Evolutionary conservation across 2,888 invertebrate genomes (phyloP).

Genomic region (Subacronicta megacephala): DNA sequence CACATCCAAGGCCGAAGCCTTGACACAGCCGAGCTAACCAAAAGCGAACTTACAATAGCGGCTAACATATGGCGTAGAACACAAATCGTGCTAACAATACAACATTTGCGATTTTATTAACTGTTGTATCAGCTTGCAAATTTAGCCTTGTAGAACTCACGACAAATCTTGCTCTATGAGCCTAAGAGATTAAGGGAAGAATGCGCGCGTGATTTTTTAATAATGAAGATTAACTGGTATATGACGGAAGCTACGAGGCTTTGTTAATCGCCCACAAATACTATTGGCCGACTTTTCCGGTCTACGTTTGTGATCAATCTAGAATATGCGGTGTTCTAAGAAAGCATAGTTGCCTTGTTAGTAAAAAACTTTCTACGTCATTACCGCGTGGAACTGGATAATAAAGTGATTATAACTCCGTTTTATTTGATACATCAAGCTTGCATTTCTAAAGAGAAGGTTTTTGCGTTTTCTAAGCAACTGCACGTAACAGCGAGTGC

Average conservation of each 20-base stretch:
- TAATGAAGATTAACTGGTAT: slow-evolving; percentile 24
- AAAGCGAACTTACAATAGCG: slow-evolving; percentile 67
- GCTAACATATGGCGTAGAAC: slow-evolving; percentile 48
- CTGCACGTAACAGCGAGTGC: slow-evolving; percentile 44
- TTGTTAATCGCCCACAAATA: slow-evolving; percentile 5
- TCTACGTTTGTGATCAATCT: slow-evolving; percentile 10
- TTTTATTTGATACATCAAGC: slow-evolving; percentile 28
- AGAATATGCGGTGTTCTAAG: slow-evolving; percentile 11
- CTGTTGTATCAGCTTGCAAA: slow-evolving; percentile 42
- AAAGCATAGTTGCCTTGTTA: slow-evolving; percentile 13
- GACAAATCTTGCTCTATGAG: slow-evolving; percentile 41
- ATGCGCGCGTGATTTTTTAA: slow-evolving; percentile 32
- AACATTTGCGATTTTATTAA: slow-evolving; percentile 52
- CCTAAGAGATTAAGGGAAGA: slow-evolving; percentile 34
- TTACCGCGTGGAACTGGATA: slow-evolving; percentile 4
- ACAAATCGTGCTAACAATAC: slow-evolving; percentile 49
- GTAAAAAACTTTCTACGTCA: slow-evolving; percentile 14
- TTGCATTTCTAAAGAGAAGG: slow-evolving; percentile 43
- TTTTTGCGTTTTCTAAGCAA: slow-evolving; percentile 50
- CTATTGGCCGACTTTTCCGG: slow-evolving; percentile 12
- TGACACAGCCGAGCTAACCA: slow-evolving; percentile 69
- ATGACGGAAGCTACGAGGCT: slow-evolving; percentile 7
- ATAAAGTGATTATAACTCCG: slow-evolving; percentile 22
- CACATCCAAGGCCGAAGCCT: slow-evolving; percentile 72
- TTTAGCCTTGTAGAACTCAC: slow-evolving; percentile 49